Conservation (phyloP, 1,140 invertebrate genomes). For the Anthonomus grandis region DNA sequence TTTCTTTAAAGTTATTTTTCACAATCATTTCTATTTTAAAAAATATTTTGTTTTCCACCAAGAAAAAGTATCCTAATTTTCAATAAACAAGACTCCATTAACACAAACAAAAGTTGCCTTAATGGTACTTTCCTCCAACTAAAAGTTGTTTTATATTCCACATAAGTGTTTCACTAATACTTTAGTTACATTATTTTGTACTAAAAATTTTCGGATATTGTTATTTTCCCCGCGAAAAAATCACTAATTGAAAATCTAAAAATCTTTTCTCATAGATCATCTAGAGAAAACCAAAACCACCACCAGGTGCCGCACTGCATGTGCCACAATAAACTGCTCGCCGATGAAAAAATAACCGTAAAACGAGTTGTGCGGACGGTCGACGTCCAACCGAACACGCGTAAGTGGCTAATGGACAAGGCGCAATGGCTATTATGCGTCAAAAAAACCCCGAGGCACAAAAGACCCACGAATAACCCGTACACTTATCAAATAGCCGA, state of each 20-base stretch:
- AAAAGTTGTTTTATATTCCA: too few relatives aligned
- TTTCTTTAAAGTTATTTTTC: too few relatives aligned
- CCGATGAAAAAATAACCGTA: conserved; percentile 38
- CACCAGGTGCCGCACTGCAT: conserved; percentile 62
- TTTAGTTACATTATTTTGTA: not conserved
- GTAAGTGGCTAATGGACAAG: conserved; percentile 53
- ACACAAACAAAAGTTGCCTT: too few relatives aligned
- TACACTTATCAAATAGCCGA: conserved; percentile 80
- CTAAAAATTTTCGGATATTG: not conserved
- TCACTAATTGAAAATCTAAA: not conserved
- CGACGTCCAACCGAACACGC: conserved; percentile 42
- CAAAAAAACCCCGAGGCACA: conserved; percentile 36
- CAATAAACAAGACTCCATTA: too few relatives aligned
- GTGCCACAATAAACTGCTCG: conserved; percentile 63
- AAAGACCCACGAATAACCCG: conserved; percentile 57
- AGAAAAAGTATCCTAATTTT: too few relatives aligned
- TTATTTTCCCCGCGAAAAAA: too few relatives aligned
- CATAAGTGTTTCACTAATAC: too few relatives aligned
- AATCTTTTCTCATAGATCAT: conserved; percentile 52
- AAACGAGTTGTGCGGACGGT: conserved; percentile 33
- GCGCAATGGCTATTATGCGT: conserved; percentile 50
- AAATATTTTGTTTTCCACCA: too few relatives aligned
- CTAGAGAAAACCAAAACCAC: conserved; percentile 61
- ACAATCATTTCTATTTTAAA: too few relatives aligned
- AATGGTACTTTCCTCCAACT: too few relatives aligned